Evolutionary conservation across 2,113 vertebrate species (phyloP), one percentile per base, ranked within the genome.

Genomic region (Apodemus sylvaticus): DNA sequence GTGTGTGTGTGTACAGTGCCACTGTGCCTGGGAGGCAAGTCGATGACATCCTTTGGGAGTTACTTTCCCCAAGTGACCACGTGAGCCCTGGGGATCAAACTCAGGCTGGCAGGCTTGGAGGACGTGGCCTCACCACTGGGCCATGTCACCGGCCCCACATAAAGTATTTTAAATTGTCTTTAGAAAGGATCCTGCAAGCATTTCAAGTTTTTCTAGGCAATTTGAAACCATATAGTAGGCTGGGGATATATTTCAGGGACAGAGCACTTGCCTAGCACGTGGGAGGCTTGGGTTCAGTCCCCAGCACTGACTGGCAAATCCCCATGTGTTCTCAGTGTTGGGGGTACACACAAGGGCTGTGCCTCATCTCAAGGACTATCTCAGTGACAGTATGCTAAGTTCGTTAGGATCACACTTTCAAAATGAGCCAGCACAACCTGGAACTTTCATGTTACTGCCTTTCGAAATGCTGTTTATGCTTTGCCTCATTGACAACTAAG

Each of bases 141-240:
- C 14, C 82, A 66, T 42, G 58, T 45, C 39, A 66, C 39, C 14
- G 19, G 39, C 14, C 26, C 60, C 82, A 86, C 26, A 34, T 34
- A 66, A 48, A 66, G 60, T 9, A 34, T 7, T 20, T 93, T 39
- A 86, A 90, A 93, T 58, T 87, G 39, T 93, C 83, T 74, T 86
- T 58, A 78, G 45, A 92, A 26, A 68, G 51, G 20, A 86, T 90
- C 90, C 86, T 94, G 42, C 1, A 94, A 74, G 45, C 64, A 76
- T 92, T 89, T 20, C 82, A 90, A 78, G 93, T 83, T 93, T 90
- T 88, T 60, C 48, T 78, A 74, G 60, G 62, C 29, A 22, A 93
- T 45, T 94, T 70, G 89, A 81, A 86, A 92, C 62, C 58, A 86
- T 83, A 90, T 73, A 62, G 45, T 36, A 36, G 19, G 45, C 19